These are phyloP conservation scores for Rhadina sibilatrix DNA, from an alignment of 2,113 vertebrate species.

Conservation along the genomic window DNA sequence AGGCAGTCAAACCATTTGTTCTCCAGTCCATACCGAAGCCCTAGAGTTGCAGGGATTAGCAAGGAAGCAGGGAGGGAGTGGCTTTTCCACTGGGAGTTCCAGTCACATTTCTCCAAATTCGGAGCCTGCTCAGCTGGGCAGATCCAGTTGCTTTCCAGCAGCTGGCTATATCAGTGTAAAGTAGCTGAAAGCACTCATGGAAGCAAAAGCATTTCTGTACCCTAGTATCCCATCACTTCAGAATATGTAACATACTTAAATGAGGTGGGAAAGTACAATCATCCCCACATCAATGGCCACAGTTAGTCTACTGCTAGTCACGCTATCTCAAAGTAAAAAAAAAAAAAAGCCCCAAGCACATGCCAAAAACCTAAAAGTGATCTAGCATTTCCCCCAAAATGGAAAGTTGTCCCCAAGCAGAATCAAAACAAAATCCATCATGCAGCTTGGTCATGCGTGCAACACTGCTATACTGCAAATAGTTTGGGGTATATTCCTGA, in stretches of 20 bases:
- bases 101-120: neutral
- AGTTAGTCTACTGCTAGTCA: neutral
- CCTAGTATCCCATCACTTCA: neutral
- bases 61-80: neutral
- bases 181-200: neutral
- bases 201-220: conserved; percentile 14
- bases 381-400: neutral
- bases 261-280: neutral
- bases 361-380: neutral
- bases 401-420: neutral
- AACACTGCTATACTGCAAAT: neutral
- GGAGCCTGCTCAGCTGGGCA: neutral
- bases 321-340: neutral
- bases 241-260: neutral
- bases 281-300: neutral
- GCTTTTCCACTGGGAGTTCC: neutral
- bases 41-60: neutral
- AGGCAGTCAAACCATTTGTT: neutral
- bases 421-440: neutral
- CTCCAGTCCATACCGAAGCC: neutral
- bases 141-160: conserved; percentile 9
- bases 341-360: neutral
- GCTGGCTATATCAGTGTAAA: neutral
- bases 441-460: accelerated
- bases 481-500: neutral